A percentile compares a stretch with the other conserved stretches of the same genome.
Evolutionary conservation across 2,113 vertebrate genomes (phyloP).

Genomic region (Vimba vimba): DNA sequence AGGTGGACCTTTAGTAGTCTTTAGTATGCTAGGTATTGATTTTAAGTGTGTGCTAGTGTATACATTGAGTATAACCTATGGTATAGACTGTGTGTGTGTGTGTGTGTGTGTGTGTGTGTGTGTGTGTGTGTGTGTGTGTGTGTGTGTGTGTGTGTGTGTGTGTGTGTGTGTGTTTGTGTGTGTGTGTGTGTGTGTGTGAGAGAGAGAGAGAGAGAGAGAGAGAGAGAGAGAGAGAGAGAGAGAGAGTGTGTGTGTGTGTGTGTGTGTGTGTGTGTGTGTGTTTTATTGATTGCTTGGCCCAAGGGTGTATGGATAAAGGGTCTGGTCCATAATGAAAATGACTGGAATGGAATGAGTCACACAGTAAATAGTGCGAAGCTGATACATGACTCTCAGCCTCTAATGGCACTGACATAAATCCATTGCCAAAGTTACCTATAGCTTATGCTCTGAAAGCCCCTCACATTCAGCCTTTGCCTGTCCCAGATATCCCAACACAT

Average conservation of each 20-base stretch:
- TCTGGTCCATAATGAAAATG: slow-evolving; percentile 53
- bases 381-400: slow-evolving; percentile 16
- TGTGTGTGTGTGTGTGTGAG: slow-evolving; percentile 36
- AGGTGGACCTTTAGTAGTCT: no score
- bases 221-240: no score
- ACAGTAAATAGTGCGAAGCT: slow-evolving; percentile 35
- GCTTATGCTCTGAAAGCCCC: slow-evolving; percentile 15
- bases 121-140: slow-evolving; percentile 26
- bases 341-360: slow-evolving; percentile 39
- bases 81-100: neutral
- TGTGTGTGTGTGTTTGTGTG: slow-evolving; percentile 32
- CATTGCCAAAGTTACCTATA: slow-evolving; percentile 30
- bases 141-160: slow-evolving; percentile 24
- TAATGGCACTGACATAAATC: slow-evolving; percentile 35
- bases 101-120: slow-evolving; percentile 6
- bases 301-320: slow-evolving; percentile 47
- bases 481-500: slow-evolving; percentile 19
- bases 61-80: slow-evolving; percentile 16
- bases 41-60: slow-evolving; percentile 26
- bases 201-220: no score
- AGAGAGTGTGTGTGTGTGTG: neutral
- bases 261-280: slow-evolving; percentile 28
- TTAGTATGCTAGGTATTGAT: slow-evolving; percentile 60
- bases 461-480: slow-evolving; percentile 2
- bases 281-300: slow-evolving; percentile 53